Evolutionary conservation across 2,888 invertebrate genomes (phyloP).

Genomic region (Catocala fraxini): DNA sequence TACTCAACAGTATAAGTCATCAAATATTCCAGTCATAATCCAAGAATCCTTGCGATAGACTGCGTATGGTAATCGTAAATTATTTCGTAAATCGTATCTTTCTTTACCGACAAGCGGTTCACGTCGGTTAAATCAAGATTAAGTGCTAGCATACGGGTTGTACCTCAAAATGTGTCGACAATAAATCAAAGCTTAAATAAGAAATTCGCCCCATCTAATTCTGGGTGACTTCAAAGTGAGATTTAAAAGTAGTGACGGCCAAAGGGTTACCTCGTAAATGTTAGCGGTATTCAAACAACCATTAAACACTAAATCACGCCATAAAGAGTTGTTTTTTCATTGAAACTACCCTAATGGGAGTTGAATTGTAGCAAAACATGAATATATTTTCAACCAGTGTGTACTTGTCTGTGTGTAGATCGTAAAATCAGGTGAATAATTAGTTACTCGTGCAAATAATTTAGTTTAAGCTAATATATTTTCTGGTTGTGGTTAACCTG

Average conservation of each 20-base stretch:
- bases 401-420: conserved; percentile 10
- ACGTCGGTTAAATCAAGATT: conserved; percentile 83
- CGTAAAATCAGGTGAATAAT: conserved; percentile 22
- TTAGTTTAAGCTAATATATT: background rate
- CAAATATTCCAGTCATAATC: conserved; percentile 12
- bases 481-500: background rate
- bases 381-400: conserved; percentile 15
- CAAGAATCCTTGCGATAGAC: conserved; percentile 46
- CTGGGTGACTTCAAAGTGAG: conserved; percentile 77
- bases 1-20: conserved; percentile 2
- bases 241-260: conserved; percentile 59
- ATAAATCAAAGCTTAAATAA: conserved; percentile 81
- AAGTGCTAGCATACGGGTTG: conserved; percentile 75
- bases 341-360: conserved; percentile 56
- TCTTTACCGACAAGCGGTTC: conserved; percentile 66
- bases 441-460: conserved; percentile 1
- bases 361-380: conserved; percentile 36
- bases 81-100: conserved; percentile 68
- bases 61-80: conserved; percentile 74
- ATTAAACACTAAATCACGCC: conserved; percentile 55
- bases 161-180: conserved; percentile 77
- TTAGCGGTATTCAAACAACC: conserved; percentile 53
- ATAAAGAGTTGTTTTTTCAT: conserved; percentile 54
- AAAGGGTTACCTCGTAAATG: conserved; percentile 64
- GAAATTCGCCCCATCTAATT: conserved; percentile 80